A percentile compares a stretch with the other conserved stretches of the same genome.
These are phyloP conservation scores for Ceryle rudis DNA, from an alignment of 2,797 vertebrate species.

Conservation along the genomic window DNA sequence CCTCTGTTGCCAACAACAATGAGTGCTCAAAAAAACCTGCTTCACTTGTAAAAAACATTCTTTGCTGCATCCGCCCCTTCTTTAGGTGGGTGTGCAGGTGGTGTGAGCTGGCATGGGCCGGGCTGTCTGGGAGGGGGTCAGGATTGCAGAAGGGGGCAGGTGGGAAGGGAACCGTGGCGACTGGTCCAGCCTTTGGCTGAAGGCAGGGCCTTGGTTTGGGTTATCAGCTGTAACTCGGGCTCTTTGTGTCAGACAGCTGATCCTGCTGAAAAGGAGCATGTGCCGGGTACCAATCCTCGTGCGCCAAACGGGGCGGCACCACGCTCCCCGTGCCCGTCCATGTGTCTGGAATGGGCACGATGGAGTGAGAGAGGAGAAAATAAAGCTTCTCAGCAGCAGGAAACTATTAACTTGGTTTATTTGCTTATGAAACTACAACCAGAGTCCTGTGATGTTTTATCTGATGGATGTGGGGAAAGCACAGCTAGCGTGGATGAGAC, in stretches of 20 bases:
- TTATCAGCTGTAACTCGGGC: too few species aligned
- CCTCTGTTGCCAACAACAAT: not conserved
- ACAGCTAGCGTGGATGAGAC: not conserved
- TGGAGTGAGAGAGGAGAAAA: not conserved
- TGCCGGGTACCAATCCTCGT: not conserved
- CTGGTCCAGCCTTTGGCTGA: not conserved
- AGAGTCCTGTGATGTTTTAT: not conserved
- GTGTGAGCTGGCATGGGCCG: not conserved
- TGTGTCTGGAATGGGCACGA: not conserved
- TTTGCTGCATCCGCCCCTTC: not conserved
- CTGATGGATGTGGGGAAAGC: not conserved
- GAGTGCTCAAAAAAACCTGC: not conserved
- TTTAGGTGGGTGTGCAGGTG: not conserved
- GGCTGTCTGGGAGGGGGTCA: not conserved
- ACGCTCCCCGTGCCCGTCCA: rapidly evolving
- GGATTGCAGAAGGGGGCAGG: too few species aligned
- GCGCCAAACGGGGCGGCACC: not conserved
- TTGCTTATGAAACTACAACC: not conserved
- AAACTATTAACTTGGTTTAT: not conserved
- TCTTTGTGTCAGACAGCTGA: not conserved
- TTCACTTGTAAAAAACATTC: not conserved
- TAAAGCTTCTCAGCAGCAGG: not conserved
- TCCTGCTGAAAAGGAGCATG: not conserved
- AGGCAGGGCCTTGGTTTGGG: not conserved
- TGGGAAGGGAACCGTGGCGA: not conserved